Evolutionary conservation across 2,888 invertebrate genomes (phyloP).

Genomic region (Amiota communis): DNA sequence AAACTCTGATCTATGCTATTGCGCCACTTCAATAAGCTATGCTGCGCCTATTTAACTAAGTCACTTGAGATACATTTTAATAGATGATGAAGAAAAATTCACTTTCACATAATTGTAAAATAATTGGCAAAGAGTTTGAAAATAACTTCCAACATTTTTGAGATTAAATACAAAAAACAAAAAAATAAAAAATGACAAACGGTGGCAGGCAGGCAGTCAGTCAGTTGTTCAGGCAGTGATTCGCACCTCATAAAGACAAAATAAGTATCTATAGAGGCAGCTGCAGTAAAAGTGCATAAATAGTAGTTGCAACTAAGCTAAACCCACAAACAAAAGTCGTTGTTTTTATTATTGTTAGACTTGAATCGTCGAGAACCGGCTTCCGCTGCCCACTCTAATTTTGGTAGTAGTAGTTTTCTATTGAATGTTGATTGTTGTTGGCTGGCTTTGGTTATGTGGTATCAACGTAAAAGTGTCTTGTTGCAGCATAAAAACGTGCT

Average conservation of each 20-base stretch:
- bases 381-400: slow-evolving; percentile 8
- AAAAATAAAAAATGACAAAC: slow-evolving; percentile 28
- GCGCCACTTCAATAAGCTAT: slow-evolving; percentile 48
- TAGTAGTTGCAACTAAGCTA: slow-evolving; percentile 6
- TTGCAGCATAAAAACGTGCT: slow-evolving; percentile 11
- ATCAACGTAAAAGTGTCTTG: neutral
- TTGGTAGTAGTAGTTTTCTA: neutral
- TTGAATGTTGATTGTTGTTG: no score
- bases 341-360: no score
- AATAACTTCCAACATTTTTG: neutral
- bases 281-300: slow-evolving; percentile 4
- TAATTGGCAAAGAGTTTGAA: slow-evolving; percentile 46
- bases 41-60: no score
- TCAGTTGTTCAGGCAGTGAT: neutral
- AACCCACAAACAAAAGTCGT: neutral
- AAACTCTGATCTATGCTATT: no score
- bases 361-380: neutral
- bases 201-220: neutral
- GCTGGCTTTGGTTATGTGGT: no score
- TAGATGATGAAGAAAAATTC: slow-evolving; percentile 46
- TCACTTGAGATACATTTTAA: no score
- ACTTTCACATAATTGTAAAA: slow-evolving; percentile 65
- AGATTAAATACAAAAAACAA: neutral
- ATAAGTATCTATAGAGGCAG: neutral
- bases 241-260: neutral